Conservation (phyloP, 2,113 vertebrate species). For the Myocastor coypus region DNA sequence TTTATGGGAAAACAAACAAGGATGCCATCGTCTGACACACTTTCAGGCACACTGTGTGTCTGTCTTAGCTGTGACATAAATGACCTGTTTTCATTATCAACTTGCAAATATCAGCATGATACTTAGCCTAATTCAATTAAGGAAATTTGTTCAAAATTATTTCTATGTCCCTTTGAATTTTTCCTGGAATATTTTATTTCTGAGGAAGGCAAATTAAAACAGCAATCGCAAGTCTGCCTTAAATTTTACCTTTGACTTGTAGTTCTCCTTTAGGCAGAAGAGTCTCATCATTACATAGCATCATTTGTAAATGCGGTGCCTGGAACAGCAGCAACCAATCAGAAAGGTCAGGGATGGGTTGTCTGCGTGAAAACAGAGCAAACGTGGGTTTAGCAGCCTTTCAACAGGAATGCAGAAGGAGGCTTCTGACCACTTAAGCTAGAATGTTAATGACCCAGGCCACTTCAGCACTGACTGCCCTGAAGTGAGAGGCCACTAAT, state of each 20-base stretch:
- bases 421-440: conserved; percentile 88
- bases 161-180: neutral
- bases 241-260: neutral
- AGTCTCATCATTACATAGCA: neutral
- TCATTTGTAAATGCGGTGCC: conserved; percentile 43
- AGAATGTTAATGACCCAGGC: conserved; percentile 93
- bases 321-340: conserved; percentile 67
- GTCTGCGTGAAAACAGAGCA: conserved; percentile 83
- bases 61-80: neutral
- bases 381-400: conserved; percentile 83
- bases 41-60: neutral
- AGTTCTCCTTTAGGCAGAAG: conserved; percentile 35
- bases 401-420: conserved; percentile 83
- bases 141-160: neutral
- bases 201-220: neutral
- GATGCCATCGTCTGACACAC: neutral
- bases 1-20: neutral
- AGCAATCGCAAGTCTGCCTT: neutral
- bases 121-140: neutral
- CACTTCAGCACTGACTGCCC: conserved; percentile 91
- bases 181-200: neutral
- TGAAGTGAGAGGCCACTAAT: conserved; percentile 89
- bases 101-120: neutral
- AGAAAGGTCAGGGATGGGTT: conserved; percentile 81
- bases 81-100: neutral